Conservation (phyloP, 2,797 vertebrate species). For the Sardinella longiceps region DNA sequence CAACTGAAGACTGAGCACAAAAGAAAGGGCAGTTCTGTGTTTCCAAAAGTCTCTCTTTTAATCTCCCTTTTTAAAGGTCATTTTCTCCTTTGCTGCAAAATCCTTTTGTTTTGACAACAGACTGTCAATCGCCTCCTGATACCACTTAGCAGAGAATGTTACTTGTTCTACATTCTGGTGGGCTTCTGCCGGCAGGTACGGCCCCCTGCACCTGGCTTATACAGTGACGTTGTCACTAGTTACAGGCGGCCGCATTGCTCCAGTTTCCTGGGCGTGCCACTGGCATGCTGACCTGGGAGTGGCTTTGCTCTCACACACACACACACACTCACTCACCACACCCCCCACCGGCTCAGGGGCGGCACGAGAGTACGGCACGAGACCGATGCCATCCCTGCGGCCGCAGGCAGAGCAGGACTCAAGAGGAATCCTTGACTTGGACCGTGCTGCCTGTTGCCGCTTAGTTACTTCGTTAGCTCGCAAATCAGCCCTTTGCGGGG, state of each 20-base stretch:
- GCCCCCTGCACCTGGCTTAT: neutral
- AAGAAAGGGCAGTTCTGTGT: no score
- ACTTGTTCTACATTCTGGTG: no score
- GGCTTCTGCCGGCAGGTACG: no score
- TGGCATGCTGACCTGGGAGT: neutral
- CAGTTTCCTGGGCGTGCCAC: neutral
- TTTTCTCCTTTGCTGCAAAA: no score
- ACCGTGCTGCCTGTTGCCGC: neutral
- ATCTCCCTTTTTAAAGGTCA: no score
- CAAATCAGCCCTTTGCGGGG: constrained; percentile 62
- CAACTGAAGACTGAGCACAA: no score
- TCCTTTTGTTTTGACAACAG: no score
- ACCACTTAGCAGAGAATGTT: neutral
- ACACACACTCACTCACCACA: no score
- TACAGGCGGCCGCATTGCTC: neutral
- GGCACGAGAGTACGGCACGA: neutral
- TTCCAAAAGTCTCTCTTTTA: no score
- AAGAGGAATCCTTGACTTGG: constrained; percentile 27
- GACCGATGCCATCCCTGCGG: constrained; percentile 37
- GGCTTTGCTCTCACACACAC: neutral
- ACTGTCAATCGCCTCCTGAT: no score
- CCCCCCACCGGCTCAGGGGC: neutral
- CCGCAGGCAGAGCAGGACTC: no score
- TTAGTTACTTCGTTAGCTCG: constrained; percentile 63
- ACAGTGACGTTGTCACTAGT: neutral